Percentiles rank a stretch among this genome's conserved stretches.
phyloP scores from a whole-genome alignment of 2,888 invertebrate species.

The Hirtodrosophila alboralis region DNA sequence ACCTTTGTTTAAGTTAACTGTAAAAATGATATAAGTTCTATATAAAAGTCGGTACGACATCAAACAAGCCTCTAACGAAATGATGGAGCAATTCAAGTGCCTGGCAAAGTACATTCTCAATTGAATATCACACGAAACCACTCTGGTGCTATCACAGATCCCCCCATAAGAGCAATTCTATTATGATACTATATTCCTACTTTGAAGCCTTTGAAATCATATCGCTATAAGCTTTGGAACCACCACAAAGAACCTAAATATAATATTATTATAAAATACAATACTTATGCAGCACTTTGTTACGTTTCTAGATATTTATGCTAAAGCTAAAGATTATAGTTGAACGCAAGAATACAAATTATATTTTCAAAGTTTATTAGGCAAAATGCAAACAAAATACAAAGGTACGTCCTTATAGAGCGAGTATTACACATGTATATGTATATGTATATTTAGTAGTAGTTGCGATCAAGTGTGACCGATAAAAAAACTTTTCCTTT shows the following conservation, averaged over 20 bases:
- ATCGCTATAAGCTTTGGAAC: conserved; percentile 19
- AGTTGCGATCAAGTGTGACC: conserved; percentile 34
- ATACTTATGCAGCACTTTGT: conserved; percentile 4
- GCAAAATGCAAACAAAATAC: conserved; percentile 52
- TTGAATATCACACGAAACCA: conserved; percentile 1
- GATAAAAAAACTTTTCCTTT: conserved; percentile 36
- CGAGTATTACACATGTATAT: conserved; percentile 45
- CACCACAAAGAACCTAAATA: conserved; percentile 15
- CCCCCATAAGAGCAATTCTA: conserved; percentile 5
- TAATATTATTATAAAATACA: neutral
- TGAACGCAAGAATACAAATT: conserved; percentile 18
- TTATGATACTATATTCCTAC: conserved; percentile 5
- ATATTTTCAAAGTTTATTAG: conserved; percentile 68
- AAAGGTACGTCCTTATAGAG: conserved; percentile 53
- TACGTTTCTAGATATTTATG: conserved; percentile 36
- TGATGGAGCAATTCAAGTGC: conserved; percentile 60
- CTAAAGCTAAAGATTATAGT: conserved; percentile 15
- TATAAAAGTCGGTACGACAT: neutral
- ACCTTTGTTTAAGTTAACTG: conserved; percentile 8
- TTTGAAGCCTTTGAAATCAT: conserved; percentile 15
- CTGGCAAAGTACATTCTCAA: conserved; percentile 39
- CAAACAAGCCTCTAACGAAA: conserved; percentile 10
- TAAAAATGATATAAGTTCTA: conserved; percentile 4
- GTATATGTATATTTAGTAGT: conserved; percentile 48
- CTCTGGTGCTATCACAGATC: conserved; percentile 17